Base-by-base conservation (phyloP, 2,888 invertebrate species). In the Limenitis camilla region DNA sequence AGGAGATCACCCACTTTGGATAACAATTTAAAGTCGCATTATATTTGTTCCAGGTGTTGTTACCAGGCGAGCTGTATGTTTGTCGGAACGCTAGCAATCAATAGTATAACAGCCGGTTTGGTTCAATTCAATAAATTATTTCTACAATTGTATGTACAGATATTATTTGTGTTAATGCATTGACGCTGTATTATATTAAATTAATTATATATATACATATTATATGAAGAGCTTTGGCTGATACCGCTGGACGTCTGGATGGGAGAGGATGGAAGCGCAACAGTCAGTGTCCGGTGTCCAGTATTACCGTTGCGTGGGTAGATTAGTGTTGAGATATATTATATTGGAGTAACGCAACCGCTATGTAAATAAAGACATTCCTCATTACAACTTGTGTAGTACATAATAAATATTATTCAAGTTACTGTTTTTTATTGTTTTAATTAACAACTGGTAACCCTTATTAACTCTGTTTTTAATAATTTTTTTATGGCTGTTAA, bases 361-460 rank as follows among this genome's bases (percentile, higher is more conserved):
- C 81, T 85, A 83, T 88, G 88, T 88, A 88, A 86, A 88, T 88
- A 87, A 84, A 81, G 84, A 88, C 88, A 88, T 88, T 88, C 88
- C 88, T 88, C 85, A 83, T 79, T 83, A 78, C 77, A 81, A 87
- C 80, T 86, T 79, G 83, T 81, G 87, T 88, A 88, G 88, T 87
- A 85, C 82, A 86, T 86, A 86, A 86, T 86, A 84, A 86, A 86
- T 84, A 87, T 86, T 85, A 86, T 86, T 83, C 83, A 82, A 87
- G 85, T 87, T 86, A 86, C 85, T 86, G 86, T 86, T 87, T 71
- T 40, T 65, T 60, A 62, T 65, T 61, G 78, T 84, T 83, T 85
- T 68, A 72, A 75, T 80, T 69, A 19, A 36, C 10, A 5, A n/a
- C 35, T 35, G 10, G 1, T 33, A 5, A 33, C 33, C 5, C 8